Evolutionary conservation across 1,140 invertebrate species (phyloP).

Genomic region (Macrostomum lignano): DNA sequence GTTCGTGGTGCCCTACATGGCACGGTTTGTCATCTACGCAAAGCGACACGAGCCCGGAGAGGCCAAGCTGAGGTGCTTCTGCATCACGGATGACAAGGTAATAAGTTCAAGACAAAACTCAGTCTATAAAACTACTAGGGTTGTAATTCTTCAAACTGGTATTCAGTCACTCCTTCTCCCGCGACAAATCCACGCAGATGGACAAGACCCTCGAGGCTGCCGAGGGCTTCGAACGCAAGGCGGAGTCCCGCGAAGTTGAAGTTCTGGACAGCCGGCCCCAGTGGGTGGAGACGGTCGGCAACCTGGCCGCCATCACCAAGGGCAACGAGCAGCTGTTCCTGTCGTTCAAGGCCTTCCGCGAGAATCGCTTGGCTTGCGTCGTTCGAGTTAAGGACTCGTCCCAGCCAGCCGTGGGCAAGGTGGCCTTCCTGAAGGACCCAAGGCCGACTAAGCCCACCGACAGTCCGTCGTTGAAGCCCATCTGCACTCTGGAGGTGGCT

Average conservation of each 20-base stretch:
- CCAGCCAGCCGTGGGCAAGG: constrained; percentile 55
- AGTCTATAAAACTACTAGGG: neutral
- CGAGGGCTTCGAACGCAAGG: constrained; percentile 80
- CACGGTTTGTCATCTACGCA: constrained; percentile 77
- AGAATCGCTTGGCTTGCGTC: constrained; percentile 42
- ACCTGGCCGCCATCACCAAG: constrained; percentile 68
- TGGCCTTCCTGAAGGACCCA: constrained; percentile 61
- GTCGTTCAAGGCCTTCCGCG: constrained; percentile 65
- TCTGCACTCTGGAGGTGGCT: constrained; percentile 75
- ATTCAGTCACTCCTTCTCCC: neutral
- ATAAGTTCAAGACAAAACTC: constrained; percentile 4
- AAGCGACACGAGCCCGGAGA: constrained; percentile 58
- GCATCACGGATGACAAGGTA: constrained; percentile 81
- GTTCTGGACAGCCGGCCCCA: constrained; percentile 62
- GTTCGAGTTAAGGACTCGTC: constrained; percentile 56
- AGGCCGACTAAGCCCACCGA: constrained; percentile 39
- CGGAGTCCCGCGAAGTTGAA: constrained; percentile 32
- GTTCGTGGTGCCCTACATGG: constrained; percentile 83
- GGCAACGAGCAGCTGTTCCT: constrained; percentile 70
- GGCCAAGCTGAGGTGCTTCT: constrained; percentile 63
- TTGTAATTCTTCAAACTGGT: no score
- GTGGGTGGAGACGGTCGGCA: constrained; percentile 72
- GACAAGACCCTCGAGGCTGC: constrained; percentile 72
- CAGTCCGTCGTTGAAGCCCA: constrained; percentile 58
- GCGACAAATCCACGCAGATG: no score